phyloP scores from a whole-genome alignment of 1,140 invertebrate genomes.

The Solenopsis fugax region DNA sequence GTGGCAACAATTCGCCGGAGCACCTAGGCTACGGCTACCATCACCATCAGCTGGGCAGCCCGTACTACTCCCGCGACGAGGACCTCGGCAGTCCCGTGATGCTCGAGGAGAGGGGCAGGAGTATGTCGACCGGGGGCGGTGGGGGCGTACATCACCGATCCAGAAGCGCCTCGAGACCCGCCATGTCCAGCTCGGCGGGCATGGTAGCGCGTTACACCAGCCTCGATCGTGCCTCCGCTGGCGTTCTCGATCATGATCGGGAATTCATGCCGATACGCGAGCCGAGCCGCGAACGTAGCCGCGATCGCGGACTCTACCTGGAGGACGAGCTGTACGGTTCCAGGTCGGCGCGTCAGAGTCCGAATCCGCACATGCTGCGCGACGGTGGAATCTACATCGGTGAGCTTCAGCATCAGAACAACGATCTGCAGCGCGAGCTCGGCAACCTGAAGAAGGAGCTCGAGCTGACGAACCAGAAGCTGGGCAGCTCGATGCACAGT shows the following conservation, averaged over 20 bases:
- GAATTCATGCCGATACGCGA: conserved; percentile 94
- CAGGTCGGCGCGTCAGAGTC: conserved; percentile 92
- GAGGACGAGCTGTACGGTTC: conserved; percentile 92
- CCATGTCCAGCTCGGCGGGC: conserved; percentile 86
- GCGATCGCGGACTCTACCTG: conserved; percentile 89
- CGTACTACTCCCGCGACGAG: conserved; percentile 91
- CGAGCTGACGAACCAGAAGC: conserved; percentile 98
- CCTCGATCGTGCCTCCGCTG: conserved; percentile 90
- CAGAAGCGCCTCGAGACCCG: conserved; percentile 88
- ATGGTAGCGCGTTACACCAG: conserved; percentile 91
- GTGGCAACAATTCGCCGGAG: conserved; percentile 88
- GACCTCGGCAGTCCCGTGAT: conserved; percentile 91
- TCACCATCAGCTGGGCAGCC: conserved; percentile 88
- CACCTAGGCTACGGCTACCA: conserved; percentile 87
- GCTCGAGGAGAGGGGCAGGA: conserved; percentile 89
- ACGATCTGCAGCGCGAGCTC: conserved; percentile 97
- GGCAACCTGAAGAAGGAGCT: conserved; percentile 98
- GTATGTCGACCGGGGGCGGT: conserved; percentile 88
- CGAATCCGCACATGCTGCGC: conserved; percentile 87
- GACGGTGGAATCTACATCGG: conserved; percentile 91
- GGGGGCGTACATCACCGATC: conserved; percentile 88
- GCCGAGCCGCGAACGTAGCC: conserved; percentile 88
- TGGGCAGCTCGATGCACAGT: conserved; percentile 99
- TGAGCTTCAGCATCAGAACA: conserved; percentile 97
- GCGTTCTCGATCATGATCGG: conserved; percentile 89